Evolutionary conservation across 2,113 vertebrate genomes (phyloP), one percentile per base, ranked within the genome.

Genomic region (Cettia cetti): DNA sequence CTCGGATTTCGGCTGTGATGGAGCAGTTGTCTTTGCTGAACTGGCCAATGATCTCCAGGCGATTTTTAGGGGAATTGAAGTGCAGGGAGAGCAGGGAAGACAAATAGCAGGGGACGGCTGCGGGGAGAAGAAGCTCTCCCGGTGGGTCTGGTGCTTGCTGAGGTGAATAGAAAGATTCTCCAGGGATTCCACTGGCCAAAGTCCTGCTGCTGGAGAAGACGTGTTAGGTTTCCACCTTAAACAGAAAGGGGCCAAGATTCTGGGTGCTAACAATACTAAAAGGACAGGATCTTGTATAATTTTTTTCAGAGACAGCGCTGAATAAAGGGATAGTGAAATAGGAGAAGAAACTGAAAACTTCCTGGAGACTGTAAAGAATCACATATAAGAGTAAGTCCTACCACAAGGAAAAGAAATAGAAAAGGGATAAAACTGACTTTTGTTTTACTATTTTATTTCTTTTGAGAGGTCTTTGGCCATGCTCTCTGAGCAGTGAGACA

Each of bases 21-120:
- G 91, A 95, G 86, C 54, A 56, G 87, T 97, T 94, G 96, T 94
- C 93, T 90, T n/a, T 86, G 84, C 85, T 54, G 87, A 69, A 83
- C 44, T 24, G 63, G 78, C 93, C 93, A 89, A 56, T 74, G 95
- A 83, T 74, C 50, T 77, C 90, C 1, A 66, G 89, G 79, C 66
- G 39, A 91, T 82, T 83, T 92, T 93, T 81, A 90, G 65, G 83
- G 80, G 72, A 97, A 39, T 61, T 84, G 85, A 89, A 89, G 76
- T 1, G 7, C 9, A 71, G 79, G 76, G 76, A 71, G 70, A 72
- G 56, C 64, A 57, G 72, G 65, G 65, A 79, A 95, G 89, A 95
- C 52, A 68, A 95, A 89, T 79, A 69, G 77, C 22, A 40, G 81
- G 69, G 10, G 40, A 92, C 82, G 57, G 71, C 68, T 90, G 76